Evolutionary conservation across 2,888 invertebrate species (phyloP).

Genomic region (Dryocosmus kuriphilus): DNA sequence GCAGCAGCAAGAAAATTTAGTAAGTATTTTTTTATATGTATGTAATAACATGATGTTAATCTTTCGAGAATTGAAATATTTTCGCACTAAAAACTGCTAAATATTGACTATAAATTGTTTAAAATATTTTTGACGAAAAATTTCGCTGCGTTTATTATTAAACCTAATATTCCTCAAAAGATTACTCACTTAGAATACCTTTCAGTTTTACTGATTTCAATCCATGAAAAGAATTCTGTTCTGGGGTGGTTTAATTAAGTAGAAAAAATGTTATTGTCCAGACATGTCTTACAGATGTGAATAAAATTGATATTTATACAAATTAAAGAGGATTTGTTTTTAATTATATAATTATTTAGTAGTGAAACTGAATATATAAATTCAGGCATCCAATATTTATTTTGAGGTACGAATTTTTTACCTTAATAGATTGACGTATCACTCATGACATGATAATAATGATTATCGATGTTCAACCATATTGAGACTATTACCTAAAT

Average conservation of each 20-base stretch:
- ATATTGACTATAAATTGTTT: too few relatives aligned
- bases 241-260: not conserved
- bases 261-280: too few relatives aligned
- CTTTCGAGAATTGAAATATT: constrained; percentile 20
- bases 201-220: constrained; percentile 7
- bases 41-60: constrained; percentile 33
- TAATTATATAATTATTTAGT: too few relatives aligned
- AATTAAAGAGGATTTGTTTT: too few relatives aligned
- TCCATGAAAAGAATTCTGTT: not conserved
- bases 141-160: too few relatives aligned
- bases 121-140: too few relatives aligned
- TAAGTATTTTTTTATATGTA: constrained; percentile 79
- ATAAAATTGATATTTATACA: too few relatives aligned
- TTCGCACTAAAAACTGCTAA: not conserved
- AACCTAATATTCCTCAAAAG: constrained; percentile 39
- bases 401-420: too few relatives aligned
- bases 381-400: too few relatives aligned
- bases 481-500: not conserved
- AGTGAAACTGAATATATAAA: too few relatives aligned
- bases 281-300: too few relatives aligned
- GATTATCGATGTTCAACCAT: not conserved
- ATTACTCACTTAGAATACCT: not conserved
- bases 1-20: constrained; percentile 84
- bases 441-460: not conserved
- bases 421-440: not conserved